Conservation (phyloP, 1,140 invertebrate species). For the Tetramorium alpestre region DNA sequence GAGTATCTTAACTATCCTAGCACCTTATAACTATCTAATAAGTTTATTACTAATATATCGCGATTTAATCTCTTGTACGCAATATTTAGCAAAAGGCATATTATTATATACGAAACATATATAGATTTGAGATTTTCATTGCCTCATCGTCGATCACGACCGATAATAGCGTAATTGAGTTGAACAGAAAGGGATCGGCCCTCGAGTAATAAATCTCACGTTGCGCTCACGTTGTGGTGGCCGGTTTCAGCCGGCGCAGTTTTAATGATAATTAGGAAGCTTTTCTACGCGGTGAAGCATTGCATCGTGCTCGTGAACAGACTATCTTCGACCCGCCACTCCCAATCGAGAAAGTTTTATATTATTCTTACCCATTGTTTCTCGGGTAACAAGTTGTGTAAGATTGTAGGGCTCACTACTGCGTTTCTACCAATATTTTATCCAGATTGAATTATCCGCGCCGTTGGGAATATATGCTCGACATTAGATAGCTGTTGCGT, state of each 20-base stretch:
- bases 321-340: constrained; percentile 41
- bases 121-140: constrained; percentile 54
- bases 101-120: neutral
- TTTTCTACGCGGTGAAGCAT: constrained; percentile 54
- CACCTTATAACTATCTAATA: neutral
- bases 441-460: constrained; percentile 53
- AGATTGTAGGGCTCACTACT: constrained; percentile 38
- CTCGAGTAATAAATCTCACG: constrained; percentile 55
- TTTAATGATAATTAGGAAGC: constrained; percentile 65
- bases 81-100: neutral
- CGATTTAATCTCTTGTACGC: neutral
- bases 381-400: constrained; percentile 50
- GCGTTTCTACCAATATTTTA: constrained; percentile 40
- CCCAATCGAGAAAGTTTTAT: constrained; percentile 63
- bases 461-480: neutral
- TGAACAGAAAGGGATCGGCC: constrained; percentile 52
- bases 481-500: neutral
- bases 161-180: constrained; percentile 63
- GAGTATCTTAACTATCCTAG: neutral
- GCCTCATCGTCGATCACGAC: constrained; percentile 62
- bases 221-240: constrained; percentile 2
- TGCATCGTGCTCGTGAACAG: constrained; percentile 25
- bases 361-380: constrained; percentile 58
- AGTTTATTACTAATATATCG: neutral
- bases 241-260: neutral